A percentile compares a stretch with the other conserved stretches of the same genome.
These are phyloP conservation scores for Phenganax subtilis DNA, from an alignment of 92 coral and sea anemone species.

Conservation along the genomic window DNA sequence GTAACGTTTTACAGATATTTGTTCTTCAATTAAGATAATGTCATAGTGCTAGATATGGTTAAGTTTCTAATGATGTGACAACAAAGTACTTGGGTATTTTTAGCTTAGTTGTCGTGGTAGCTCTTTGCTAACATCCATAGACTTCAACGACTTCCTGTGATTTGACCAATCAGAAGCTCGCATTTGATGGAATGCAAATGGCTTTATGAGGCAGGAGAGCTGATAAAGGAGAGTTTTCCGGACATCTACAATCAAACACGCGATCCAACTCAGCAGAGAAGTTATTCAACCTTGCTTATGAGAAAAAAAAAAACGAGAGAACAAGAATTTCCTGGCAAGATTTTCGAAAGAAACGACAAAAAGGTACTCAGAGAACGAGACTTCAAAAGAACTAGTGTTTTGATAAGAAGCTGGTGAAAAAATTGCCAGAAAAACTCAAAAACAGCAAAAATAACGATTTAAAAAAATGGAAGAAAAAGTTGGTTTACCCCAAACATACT, in stretches of 20 bases:
- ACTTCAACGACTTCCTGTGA: slow-evolving; percentile 17
- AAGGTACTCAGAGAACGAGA: background rate
- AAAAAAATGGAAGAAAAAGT: slow-evolving; percentile 7
- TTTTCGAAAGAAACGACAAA: background rate
- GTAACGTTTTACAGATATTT: too few relatives aligned
- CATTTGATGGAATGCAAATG: slow-evolving; percentile 24
- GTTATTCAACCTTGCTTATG: background rate
- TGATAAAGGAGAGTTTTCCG: slow-evolving; percentile 21
- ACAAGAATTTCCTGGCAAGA: background rate
- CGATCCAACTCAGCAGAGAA: slow-evolving; percentile 7
- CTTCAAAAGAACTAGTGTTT: background rate
- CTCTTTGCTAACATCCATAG: slow-evolving; percentile 15
- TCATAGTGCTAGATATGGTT: too few relatives aligned
- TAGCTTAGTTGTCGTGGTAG: slow-evolving; percentile 16
- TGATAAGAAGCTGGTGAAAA: background rate
- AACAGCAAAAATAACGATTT: background rate
- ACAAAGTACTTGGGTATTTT: slow-evolving; percentile 34
- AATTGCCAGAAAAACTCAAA: background rate
- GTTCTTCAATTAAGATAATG: too few relatives aligned
- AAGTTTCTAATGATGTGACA: background rate
- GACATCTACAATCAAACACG: background rate
- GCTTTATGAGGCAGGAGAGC: background rate
- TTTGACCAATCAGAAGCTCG: background rate
- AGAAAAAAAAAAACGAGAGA: background rate
- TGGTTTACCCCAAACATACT: background rate